phyloP scores from a whole-genome alignment of 2,888 invertebrate species.

The Lasiommata megera region DNA sequence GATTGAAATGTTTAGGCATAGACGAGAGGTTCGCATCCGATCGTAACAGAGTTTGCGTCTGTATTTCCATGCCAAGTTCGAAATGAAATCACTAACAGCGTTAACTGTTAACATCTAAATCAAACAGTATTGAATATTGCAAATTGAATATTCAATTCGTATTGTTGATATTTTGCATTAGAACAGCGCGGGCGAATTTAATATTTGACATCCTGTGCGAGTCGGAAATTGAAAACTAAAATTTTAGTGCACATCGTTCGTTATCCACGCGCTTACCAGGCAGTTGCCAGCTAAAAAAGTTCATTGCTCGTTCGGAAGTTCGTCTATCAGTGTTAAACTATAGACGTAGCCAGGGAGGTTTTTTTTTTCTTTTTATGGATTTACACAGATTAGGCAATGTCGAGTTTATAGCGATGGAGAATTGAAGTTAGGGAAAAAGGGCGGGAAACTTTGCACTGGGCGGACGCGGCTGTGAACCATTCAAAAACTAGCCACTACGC shows the following conservation, averaged over 20 bases:
- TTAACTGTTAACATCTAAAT: background rate
- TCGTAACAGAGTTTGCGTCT: background rate
- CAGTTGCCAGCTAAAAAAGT: background rate
- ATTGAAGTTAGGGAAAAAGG: too few species aligned
- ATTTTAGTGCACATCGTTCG: background rate
- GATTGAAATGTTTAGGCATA: background rate
- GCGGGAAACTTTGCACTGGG: too few species aligned
- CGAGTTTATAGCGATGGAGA: too few species aligned
- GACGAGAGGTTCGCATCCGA: background rate
- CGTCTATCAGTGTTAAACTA: background rate
- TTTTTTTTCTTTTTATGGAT: too few species aligned
- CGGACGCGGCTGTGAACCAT: too few species aligned
- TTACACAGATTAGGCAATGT: too few species aligned
- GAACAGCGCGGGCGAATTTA: background rate
- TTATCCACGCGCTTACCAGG: background rate
- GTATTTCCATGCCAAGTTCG: background rate
- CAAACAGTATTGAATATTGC: constrained; percentile 5
- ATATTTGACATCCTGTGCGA: background rate
- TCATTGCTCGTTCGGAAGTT: too few species aligned
- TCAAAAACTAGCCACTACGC: too few species aligned
- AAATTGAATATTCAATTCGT: constrained; percentile 2
- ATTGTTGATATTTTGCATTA: background rate
- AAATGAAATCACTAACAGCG: background rate
- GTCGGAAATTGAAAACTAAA: background rate
- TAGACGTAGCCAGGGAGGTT: background rate